These are phyloP conservation scores for Sussaba pulchella DNA, from an alignment of 2,888 invertebrate species.

Conservation along the genomic window DNA sequence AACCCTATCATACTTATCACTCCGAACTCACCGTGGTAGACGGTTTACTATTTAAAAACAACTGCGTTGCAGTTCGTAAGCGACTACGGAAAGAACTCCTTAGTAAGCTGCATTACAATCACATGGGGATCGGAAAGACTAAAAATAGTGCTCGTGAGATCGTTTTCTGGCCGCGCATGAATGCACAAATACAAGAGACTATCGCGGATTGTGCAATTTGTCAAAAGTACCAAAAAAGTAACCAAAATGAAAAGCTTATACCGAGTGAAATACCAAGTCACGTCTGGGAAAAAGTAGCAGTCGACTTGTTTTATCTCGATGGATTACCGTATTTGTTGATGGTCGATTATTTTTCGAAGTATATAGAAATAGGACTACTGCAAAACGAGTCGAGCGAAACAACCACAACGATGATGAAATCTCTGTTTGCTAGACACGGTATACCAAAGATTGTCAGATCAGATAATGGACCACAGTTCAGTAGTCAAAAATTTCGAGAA, in stretches of 20 bases:
- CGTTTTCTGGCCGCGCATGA: conserved; percentile 65
- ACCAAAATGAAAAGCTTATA: conserved; percentile 45
- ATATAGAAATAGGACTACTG: conserved; percentile 39
- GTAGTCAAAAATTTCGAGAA: conserved; percentile 48
- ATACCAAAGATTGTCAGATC: conserved; percentile 55
- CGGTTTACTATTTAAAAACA: conserved; percentile 55
- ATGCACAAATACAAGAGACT: too few species aligned
- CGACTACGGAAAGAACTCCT: conserved; percentile 52
- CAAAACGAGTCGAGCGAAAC: conserved; percentile 10
- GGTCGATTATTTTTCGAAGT: conserved; percentile 60
- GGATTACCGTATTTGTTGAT: conserved; percentile 43
- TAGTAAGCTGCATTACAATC: conserved; percentile 63
- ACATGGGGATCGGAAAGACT: conserved; percentile 59
- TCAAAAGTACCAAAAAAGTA: conserved; percentile 52
- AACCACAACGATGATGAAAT: conserved; percentile 33
- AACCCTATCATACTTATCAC: conserved; percentile 55
- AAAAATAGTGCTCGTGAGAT: conserved; percentile 55
- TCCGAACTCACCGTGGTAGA: conserved; percentile 42
- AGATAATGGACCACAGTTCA: conserved; percentile 65
- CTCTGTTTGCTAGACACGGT: conserved; percentile 49
- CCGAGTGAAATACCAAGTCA: conserved; percentile 42
- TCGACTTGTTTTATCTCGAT: conserved; percentile 50
- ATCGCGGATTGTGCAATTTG: conserved; percentile 62
- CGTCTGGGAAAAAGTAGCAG: conserved; percentile 47
- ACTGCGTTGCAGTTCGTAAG: conserved; percentile 49